These are phyloP conservation scores for Corythaeola cristata DNA, from an alignment of 2,113 vertebrate species.

Conservation along the genomic window DNA sequence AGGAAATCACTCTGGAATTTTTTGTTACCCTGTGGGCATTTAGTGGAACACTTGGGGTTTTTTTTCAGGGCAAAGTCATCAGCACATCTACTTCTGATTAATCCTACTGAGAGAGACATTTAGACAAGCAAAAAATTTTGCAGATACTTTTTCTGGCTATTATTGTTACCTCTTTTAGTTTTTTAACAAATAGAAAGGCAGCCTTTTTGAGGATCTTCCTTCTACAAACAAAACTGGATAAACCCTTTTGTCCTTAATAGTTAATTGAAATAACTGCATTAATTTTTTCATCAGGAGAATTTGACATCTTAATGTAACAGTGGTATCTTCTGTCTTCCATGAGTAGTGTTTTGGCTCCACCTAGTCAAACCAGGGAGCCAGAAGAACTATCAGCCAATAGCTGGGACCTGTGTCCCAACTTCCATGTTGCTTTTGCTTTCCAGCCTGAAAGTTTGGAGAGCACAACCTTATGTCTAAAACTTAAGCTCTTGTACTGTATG, in stretches of 20 bases:
- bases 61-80: not conserved
- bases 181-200: not conserved
- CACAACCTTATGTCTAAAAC: not conserved
- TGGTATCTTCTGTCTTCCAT: not conserved
- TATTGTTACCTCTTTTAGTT: not conserved
- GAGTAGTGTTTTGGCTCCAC: accelerated
- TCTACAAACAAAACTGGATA: not conserved
- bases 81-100: not conserved
- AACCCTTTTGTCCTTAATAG: not conserved
- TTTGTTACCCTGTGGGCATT: not conserved
- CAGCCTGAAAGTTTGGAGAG: not conserved
- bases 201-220: not conserved
- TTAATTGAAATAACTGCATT: not conserved
- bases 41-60: not conserved
- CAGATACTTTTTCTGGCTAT: not conserved
- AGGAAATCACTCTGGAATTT: not conserved
- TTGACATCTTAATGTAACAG: not conserved
- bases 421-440: not conserved
- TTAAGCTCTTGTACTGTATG: not conserved
- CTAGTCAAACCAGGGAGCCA: not conserved
- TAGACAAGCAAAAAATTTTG: not conserved
- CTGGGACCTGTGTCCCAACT: not conserved
- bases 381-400: accelerated
- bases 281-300: not conserved
- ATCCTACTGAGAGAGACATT: not conserved